phyloP scores from a whole-genome alignment of 2,113 vertebrate species.

The Todiramphus chloris region DNA sequence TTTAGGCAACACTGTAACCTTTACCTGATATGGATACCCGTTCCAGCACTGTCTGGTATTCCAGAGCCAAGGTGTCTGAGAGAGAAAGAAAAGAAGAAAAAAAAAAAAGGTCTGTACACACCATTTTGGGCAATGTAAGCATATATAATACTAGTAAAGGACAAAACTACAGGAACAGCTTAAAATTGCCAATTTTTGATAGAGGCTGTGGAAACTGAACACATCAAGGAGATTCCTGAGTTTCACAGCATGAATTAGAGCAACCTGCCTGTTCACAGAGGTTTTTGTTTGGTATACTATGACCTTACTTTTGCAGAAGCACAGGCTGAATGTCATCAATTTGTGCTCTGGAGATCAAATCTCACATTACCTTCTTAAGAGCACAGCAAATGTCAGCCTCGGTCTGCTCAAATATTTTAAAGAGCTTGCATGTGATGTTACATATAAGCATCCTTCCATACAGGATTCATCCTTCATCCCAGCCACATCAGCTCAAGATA shows the following conservation, averaged over 20 bases:
- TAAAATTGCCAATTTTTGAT: background rate
- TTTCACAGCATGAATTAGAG: background rate
- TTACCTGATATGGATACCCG: conserved; percentile 97
- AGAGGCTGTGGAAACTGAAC: background rate
- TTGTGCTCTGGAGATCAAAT: background rate
- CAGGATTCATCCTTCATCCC: background rate
- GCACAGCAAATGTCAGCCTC: background rate
- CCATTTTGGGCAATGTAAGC: background rate
- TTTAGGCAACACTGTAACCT: background rate
- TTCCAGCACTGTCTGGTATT: conserved; percentile 96
- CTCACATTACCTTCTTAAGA: background rate
- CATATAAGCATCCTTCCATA: background rate
- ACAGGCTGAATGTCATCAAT: background rate
- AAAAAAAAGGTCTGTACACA: background rate
- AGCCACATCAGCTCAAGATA: background rate
- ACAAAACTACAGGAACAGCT: background rate
- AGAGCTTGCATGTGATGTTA: background rate
- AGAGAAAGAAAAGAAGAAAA: conserved; percentile 13
- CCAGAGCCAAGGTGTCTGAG: conserved; percentile 93
- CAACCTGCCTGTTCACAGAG: background rate
- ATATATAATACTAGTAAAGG: background rate
- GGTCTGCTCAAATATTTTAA: background rate
- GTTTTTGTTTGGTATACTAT: background rate
- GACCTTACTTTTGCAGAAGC: background rate
- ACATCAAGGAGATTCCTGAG: background rate